Conservation (phyloP, 1,140 invertebrate species). For the Chrysomallon squamiferum region DNA sequence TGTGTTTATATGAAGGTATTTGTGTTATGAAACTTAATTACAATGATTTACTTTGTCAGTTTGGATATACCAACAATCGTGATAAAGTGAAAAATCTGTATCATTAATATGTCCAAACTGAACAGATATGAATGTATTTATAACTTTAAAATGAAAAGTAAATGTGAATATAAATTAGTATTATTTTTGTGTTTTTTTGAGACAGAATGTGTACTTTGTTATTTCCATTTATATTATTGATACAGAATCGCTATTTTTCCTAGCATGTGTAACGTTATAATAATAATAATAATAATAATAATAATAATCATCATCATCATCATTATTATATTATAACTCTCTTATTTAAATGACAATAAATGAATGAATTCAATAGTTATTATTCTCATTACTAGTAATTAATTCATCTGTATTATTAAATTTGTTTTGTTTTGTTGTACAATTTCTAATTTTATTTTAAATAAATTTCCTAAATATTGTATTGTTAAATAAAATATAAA, state of each 20-base stretch:
- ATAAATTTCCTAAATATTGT: too few relatives aligned
- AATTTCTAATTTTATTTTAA: too few relatives aligned
- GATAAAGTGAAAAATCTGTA: not conserved
- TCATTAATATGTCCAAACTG: not conserved
- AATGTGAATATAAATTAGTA: too few relatives aligned
- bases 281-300: not conserved
- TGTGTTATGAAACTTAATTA: not conserved
- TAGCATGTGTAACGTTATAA: not conserved
- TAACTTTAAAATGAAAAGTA: not conserved
- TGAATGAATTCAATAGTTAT: too few relatives aligned
- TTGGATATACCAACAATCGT: not conserved
- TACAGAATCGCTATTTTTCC: not conserved
- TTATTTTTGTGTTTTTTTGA: too few relatives aligned
- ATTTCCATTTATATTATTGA: not conserved
- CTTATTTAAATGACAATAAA: too few relatives aligned
- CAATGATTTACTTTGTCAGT: not conserved
- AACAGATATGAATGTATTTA: not conserved
- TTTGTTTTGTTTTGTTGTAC: too few relatives aligned
- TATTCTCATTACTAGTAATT: too few relatives aligned
- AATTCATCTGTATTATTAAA: too few relatives aligned
- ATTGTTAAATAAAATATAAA: too few relatives aligned
- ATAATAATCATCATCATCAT: not conserved
- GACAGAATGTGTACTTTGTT: not conserved
- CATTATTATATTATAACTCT: not conserved
- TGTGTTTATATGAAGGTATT: too few relatives aligned